A percentile compares a stretch with the other conserved stretches of the same genome.
Evolutionary conservation across 2,797 vertebrate species (phyloP).

Genomic region (Synaphobranchus kaupii): DNA sequence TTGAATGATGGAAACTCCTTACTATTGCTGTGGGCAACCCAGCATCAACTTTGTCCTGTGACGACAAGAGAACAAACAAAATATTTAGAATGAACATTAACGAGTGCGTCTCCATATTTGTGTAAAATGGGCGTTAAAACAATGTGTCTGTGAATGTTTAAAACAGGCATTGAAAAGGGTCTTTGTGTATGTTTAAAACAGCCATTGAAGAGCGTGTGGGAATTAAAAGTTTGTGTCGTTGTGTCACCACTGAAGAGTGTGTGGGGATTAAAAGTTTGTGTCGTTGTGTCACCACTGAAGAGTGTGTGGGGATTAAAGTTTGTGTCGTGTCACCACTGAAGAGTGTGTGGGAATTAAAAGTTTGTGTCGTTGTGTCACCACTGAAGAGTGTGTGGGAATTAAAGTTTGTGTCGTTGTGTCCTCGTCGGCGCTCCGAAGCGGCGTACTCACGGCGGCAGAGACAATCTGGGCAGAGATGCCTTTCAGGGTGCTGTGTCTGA

Average conservation of each 20-base stretch:
- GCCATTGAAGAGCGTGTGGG: too few species aligned
- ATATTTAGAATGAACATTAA: not conserved
- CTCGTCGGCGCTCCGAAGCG: not conserved
- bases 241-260: not conserved
- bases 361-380: not conserved
- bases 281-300: not conserved
- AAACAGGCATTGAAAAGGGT: not conserved
- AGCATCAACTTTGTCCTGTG: conserved; percentile 95
- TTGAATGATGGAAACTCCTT: conserved; percentile 64
- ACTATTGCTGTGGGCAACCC: conserved; percentile 95
- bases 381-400: not conserved
- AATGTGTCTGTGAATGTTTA: not conserved
- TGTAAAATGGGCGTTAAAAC: not conserved
- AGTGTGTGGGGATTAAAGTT: not conserved
- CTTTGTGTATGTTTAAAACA: not conserved
- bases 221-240: too few species aligned
- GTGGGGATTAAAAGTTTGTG: not conserved
- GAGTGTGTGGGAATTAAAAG: too few species aligned
- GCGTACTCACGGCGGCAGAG: conserved; percentile 89
- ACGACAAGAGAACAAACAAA: not conserved
- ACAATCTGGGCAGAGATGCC: conserved; percentile 95
- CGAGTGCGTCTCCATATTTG: not conserved
- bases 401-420: not conserved
- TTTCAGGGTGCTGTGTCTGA: conserved; percentile 86
- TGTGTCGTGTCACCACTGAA: too few species aligned